phyloP scores from a whole-genome alignment of 2,888 invertebrate species.

The Folsomia candida region DNA sequence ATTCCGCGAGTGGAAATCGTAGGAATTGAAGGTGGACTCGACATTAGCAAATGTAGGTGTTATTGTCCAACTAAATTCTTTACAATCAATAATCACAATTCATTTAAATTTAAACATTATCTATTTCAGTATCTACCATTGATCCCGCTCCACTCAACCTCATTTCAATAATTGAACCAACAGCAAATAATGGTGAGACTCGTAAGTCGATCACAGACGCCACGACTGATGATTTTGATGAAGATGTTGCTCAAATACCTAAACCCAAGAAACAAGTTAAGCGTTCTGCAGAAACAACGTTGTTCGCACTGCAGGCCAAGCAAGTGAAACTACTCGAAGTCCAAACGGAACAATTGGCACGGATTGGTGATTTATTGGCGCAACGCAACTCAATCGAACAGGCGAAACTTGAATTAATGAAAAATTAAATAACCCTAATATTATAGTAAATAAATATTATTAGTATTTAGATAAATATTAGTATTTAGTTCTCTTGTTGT shows the following conservation, averaged over 20 bases:
- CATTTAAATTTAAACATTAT: neutral
- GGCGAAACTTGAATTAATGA: neutral
- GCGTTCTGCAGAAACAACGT: neutral
- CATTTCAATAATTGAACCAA: neutral
- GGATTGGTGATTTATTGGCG: neutral
- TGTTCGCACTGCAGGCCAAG: neutral
- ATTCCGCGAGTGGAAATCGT: conserved; percentile 3
- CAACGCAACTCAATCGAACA: neutral
- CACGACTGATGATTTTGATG: too few species aligned
- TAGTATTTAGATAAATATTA: neutral
- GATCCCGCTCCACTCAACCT: neutral
- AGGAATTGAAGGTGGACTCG: conserved; percentile 29
- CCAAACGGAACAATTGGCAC: neutral
- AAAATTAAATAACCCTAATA: neutral
- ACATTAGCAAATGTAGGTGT: conserved; percentile 2
- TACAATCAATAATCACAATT: neutral
- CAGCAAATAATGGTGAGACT: neutral
- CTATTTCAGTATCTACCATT: neutral
- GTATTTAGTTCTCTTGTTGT: neutral
- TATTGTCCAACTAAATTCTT: neutral
- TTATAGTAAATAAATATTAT: neutral
- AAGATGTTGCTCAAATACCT: too few species aligned
- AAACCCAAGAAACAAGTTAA: neutral
- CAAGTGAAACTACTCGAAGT: neutral
- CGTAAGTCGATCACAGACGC: neutral